Conservation (phyloP, 2,113 vertebrate genomes). For the Lepisosteus osseus region DNA sequence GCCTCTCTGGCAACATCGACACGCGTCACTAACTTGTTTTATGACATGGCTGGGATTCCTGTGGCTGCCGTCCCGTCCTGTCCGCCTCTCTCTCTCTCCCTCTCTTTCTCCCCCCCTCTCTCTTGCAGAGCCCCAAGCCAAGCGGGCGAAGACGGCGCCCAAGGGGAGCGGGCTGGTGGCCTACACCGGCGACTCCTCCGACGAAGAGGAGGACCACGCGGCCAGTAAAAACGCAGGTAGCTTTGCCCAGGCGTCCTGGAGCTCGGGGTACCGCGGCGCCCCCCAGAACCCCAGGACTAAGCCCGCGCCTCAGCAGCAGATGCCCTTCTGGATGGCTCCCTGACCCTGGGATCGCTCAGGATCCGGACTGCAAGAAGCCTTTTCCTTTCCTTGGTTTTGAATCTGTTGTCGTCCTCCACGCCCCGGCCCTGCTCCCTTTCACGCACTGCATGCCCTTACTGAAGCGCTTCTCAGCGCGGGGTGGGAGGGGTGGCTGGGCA, state of each 20-base stretch:
- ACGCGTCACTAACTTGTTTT: constrained; percentile 48
- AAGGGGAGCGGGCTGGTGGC: constrained; percentile 79
- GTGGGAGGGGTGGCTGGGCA: background rate
- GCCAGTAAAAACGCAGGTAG: constrained; percentile 67
- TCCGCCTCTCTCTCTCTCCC: constrained; percentile 13
- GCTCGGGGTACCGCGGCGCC: constrained; percentile 82
- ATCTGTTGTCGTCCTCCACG: background rate
- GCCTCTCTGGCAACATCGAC: constrained; percentile 28
- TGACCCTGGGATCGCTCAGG: constrained; percentile 38
- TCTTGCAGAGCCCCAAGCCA: constrained; percentile 74
- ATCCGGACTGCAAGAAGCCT: too few species aligned
- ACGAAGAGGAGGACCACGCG: constrained; percentile 93
- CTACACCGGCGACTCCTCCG: constrained; percentile 87
- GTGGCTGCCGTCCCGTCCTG: constrained; percentile 35
- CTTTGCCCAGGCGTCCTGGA: constrained; percentile 75
- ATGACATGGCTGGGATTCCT: constrained; percentile 38
- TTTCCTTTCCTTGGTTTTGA: too few species aligned
- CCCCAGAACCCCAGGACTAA: constrained; percentile 75
- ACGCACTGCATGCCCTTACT: constrained; percentile 27
- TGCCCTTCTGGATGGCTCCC: constrained; percentile 98
- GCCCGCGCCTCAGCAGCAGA: constrained; percentile 76
- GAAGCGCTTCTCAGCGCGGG: constrained; percentile 8
- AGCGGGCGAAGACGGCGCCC: constrained; percentile 80
- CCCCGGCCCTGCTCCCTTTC: background rate
- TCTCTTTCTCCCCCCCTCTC: constrained; percentile 30